A percentile compares a stretch with the other conserved stretches of the same genome.
phyloP scores from a whole-genome alignment of 2,888 invertebrate species.

The Noctua pronuba region DNA sequence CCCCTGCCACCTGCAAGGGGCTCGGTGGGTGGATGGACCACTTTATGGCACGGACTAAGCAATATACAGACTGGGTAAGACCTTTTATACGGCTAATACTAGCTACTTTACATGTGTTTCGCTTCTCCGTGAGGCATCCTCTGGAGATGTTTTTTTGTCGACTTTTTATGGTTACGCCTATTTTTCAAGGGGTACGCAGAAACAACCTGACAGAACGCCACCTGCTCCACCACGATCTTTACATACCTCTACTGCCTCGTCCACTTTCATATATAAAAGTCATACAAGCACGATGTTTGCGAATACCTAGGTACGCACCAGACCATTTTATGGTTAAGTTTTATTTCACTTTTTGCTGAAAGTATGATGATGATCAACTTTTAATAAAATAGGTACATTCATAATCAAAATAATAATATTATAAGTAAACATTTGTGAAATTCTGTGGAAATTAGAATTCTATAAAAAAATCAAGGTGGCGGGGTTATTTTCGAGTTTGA shows the following conservation, averaged over 20 bases:
- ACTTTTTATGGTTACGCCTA: not conserved
- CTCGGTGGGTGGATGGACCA: slow-evolving; percentile 97
- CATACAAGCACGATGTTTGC: too few relatives aligned
- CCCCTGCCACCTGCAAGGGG: slow-evolving; percentile 96
- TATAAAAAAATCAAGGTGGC: not conserved
- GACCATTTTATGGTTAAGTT: not conserved
- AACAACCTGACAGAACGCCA: not conserved
- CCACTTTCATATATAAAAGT: not conserved
- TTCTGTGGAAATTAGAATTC: not conserved
- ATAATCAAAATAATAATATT: too few relatives aligned
- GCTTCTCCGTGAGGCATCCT: not conserved
- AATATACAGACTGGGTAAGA: slow-evolving; percentile 94
- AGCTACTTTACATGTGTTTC: not conserved
- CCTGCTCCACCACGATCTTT: not conserved
- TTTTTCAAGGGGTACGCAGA: not conserved
- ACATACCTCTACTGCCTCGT: not conserved
- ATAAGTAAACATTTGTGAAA: not conserved
- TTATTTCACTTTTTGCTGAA: not conserved
- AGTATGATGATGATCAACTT: not conserved
- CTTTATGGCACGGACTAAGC: slow-evolving; percentile 93
- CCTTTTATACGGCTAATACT: not conserved
- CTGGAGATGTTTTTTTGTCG: not conserved
- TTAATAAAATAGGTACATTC: not conserved
- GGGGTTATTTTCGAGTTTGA: not conserved
- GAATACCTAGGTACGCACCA: too few relatives aligned